Conservation (phyloP, 2,113 vertebrate genomes). For the Scortum barcoo region DNA sequence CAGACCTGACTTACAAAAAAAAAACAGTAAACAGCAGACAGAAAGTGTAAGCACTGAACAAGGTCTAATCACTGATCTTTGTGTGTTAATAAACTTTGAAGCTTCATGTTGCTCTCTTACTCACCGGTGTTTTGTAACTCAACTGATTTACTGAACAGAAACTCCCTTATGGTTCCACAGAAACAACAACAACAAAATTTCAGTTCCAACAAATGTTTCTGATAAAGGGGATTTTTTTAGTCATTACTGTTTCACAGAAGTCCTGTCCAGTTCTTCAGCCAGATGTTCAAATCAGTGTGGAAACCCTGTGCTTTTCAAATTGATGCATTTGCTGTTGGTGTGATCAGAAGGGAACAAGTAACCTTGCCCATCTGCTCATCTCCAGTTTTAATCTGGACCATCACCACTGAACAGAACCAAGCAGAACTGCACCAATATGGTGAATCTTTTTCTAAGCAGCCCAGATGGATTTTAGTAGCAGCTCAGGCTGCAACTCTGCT, state of each 20-base stretch:
- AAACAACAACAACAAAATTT: slow-evolving; percentile 9
- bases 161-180: slow-evolving; percentile 17
- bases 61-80: slow-evolving; percentile 2
- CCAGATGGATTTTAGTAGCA: slow-evolving; percentile 68
- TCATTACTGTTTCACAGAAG: background rate
- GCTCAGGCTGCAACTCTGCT: slow-evolving; percentile 47
- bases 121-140: background rate
- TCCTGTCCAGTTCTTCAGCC: background rate
- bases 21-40: background rate
- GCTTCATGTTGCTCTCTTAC: background rate
- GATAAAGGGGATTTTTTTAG: background rate
- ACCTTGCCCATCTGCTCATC: slow-evolving; percentile 39
- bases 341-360: slow-evolving; percentile 9
- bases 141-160: slow-evolving; percentile 32
- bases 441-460: slow-evolving; percentile 33
- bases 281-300: background rate
- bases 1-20: background rate
- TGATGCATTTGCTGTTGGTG: background rate
- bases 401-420: slow-evolving; percentile 1
- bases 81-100: background rate
- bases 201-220: background rate
- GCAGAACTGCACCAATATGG: slow-evolving; percentile 38
- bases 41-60: background rate
- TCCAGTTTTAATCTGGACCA: slow-evolving; percentile 32
- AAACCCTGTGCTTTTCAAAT: background rate